phyloP scores from a whole-genome alignment of 2,888 invertebrate species.

The Drosophila infuscata region DNA sequence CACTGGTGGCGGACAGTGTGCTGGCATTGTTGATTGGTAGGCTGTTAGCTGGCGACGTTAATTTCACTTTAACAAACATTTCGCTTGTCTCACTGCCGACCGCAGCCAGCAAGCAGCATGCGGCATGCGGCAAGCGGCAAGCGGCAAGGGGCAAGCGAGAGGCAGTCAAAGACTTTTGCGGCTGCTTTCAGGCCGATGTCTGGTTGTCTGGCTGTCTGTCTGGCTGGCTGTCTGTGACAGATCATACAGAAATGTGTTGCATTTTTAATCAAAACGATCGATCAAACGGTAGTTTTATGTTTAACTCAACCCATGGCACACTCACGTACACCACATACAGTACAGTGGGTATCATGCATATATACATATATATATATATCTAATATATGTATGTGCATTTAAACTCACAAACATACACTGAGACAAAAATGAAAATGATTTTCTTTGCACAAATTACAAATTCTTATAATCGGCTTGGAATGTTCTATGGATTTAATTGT shows the following conservation, averaged over 20 bases:
- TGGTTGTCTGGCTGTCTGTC: constrained; percentile 30
- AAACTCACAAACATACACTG: constrained; percentile 22
- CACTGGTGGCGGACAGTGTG: constrained; percentile 45
- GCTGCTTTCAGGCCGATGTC: constrained; percentile 64
- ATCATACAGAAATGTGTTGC: constrained; percentile 83
- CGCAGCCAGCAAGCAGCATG: constrained; percentile 23
- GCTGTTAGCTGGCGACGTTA: constrained; percentile 77
- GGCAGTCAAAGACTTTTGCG: constrained; percentile 61
- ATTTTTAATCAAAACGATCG: constrained; percentile 84
- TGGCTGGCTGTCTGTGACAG: constrained; percentile 76
- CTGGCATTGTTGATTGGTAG: constrained; percentile 76
- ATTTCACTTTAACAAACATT: constrained; percentile 83
- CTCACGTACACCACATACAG: constrained; percentile 24
- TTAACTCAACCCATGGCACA: constrained; percentile 47
- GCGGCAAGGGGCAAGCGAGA: constrained; percentile 7
- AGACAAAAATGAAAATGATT: not conserved
- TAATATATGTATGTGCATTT: constrained; percentile 4
- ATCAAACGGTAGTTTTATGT: constrained; percentile 83
- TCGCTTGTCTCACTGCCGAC: constrained; percentile 69
- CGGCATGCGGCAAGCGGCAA: constrained; percentile 4
- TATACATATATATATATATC: constrained; percentile 9
- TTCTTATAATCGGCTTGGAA: not conserved
- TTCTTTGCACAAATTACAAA: not conserved
- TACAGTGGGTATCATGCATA: not conserved
- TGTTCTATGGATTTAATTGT: not conserved